Base-by-base conservation (phyloP, 2,888 invertebrate genomes). In the Eurois occulta region DNA sequence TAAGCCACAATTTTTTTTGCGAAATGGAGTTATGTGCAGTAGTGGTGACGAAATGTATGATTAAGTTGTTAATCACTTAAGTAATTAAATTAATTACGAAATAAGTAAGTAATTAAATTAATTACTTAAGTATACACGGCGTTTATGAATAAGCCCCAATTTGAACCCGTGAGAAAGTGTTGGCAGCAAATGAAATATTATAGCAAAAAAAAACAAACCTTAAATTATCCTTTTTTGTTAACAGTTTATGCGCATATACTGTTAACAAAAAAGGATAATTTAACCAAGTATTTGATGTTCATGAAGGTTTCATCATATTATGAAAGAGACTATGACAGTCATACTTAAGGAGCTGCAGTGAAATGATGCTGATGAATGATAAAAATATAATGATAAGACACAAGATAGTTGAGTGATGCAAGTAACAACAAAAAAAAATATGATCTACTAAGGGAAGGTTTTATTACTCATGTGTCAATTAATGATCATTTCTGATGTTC, bases 271-370 rank as follows among this genome's bases (percentile, higher is more conserved):
- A n/a, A n/a, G n/a, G n/a, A n/a, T n/a, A n/a, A n/a, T n/a, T n/a
- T n/a, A 62, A 35, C 10, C 32, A 62, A 21, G 21, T 18, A 41
- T 38, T 64, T n/a, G 13, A 71, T 35, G 62, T 43, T 69, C 60
- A 69, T 65, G 11, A 72, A 55, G 16, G 41, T 80, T 84, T 78
- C 72, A 78, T 70, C 72, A 84, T 24, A 70, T 85, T 78, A n/a
- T 67, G 69, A 85, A 74, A 85, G 24, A n/a, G 46, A n/a, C 35
- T n/a, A 58, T 43, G n/a, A 8, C 46, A 43, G 18, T 68, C 18
- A 65, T 43, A 70, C 13, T 38, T 16, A 46, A 41, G 8, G 41
- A 69, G 35, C 18, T 67, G 48, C 55, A 46, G 60, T 28, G 58
- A 71, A 46, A n/a, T 67, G 55, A 55, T 48, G 67, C 68, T 77